Conservation (phyloP, 2,888 invertebrate genomes). For the Mythimna albipuncta region DNA sequence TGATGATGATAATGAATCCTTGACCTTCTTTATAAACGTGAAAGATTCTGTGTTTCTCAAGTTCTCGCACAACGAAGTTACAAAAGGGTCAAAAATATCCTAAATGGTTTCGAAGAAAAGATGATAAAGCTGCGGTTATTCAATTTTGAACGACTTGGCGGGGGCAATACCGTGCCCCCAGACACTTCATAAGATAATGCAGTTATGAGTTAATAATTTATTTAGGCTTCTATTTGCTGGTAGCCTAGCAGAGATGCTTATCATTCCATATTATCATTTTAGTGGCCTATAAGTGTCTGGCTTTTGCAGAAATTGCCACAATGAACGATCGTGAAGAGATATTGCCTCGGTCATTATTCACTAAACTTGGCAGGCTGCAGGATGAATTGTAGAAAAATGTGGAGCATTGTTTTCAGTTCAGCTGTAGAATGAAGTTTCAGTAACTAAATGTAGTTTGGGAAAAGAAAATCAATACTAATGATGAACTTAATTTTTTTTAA, state of each 20-base stretch:
- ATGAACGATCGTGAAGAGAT: constrained; percentile 50
- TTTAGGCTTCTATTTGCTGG: constrained; percentile 18
- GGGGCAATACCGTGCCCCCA: too few relatives aligned
- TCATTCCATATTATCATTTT: constrained; percentile 45
- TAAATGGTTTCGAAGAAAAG: too few relatives aligned
- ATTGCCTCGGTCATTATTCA: constrained; percentile 49
- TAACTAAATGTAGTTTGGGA: neutral
- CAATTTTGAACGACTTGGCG: too few relatives aligned
- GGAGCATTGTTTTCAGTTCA: constrained; percentile 45
- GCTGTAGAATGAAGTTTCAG: constrained; percentile 26
- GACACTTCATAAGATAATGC: too few relatives aligned
- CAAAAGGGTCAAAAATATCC: too few relatives aligned
- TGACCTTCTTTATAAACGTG: too few relatives aligned
- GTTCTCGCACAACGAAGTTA: too few relatives aligned
- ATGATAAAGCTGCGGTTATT: too few relatives aligned
- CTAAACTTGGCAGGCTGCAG: constrained; percentile 41
- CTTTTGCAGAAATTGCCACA: constrained; percentile 48
- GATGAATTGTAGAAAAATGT: constrained; percentile 47
- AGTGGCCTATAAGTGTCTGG: constrained; percentile 51
- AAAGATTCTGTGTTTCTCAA: too few relatives aligned
- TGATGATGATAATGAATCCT: too few relatives aligned
- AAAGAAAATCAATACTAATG: neutral
- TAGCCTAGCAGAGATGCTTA: constrained; percentile 36
- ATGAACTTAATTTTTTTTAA: neutral
- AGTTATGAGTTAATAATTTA: constrained; percentile 6